Evolutionary conservation across 2,797 vertebrate genomes (phyloP).

Genomic region (Anguilla marmorata): DNA sequence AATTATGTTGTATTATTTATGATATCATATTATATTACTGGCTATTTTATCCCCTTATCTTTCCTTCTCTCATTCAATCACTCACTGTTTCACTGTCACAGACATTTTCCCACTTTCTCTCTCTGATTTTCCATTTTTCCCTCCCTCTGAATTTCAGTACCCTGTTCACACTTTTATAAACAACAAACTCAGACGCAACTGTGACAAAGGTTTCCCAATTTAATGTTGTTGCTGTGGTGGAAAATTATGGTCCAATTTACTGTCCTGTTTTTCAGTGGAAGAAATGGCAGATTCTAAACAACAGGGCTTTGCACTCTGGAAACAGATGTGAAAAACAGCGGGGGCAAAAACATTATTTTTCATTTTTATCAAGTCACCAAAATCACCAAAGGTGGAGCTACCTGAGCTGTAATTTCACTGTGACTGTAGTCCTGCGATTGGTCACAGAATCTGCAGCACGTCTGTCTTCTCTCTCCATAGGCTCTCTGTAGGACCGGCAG

Average conservation of each 20-base stretch:
- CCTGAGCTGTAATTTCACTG: background rate
- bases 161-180: background rate
- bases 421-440: background rate
- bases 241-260: background rate
- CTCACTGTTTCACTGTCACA: slow-evolving; percentile 2
- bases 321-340: background rate
- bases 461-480: background rate
- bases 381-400: background rate
- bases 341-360: background rate
- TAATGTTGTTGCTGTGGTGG: background rate
- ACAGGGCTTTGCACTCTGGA: background rate
- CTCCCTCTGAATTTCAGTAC: background rate
- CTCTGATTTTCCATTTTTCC: background rate
- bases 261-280: background rate
- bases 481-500: background rate
- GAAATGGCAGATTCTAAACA: background rate
- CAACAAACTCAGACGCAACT: background rate
- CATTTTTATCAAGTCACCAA: background rate
- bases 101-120: background rate
- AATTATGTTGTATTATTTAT: background rate
- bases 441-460: background rate
- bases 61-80: background rate
- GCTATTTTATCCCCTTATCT: background rate
- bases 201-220: background rate
- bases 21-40: background rate